Evolutionary conservation across 2,113 vertebrate species (phyloP).

Genomic region (Microtus montanus): DNA sequence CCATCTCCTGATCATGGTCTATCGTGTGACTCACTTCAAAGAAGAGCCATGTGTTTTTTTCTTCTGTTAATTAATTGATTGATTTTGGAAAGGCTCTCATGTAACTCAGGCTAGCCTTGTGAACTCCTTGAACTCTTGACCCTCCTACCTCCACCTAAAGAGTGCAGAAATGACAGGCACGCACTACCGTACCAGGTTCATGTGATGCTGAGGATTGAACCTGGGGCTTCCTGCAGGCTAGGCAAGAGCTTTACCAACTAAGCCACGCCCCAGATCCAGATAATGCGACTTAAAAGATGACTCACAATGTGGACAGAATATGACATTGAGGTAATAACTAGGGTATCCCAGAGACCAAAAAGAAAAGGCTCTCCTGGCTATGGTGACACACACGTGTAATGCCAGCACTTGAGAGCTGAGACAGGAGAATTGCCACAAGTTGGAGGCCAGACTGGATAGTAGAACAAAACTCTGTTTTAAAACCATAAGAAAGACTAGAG

Average conservation of each 20-base stretch:
- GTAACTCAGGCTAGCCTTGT: background rate
- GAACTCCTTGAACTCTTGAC: background rate
- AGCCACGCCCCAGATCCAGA: too few relatives aligned
- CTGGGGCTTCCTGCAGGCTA: background rate
- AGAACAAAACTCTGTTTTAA: background rate
- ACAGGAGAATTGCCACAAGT: background rate
- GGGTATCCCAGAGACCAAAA: background rate
- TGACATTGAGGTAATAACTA: background rate
- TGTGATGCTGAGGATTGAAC: background rate
- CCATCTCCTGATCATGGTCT: background rate
- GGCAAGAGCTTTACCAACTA: background rate
- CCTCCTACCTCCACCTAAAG: background rate
- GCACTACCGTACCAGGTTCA: background rate
- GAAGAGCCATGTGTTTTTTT: background rate
- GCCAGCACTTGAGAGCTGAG: background rate
- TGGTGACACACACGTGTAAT: background rate
- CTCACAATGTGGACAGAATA: conserved; percentile 25
- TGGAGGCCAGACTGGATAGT: background rate
- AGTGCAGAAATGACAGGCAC: too few relatives aligned
- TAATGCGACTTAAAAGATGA: background rate
- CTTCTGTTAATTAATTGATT: background rate
- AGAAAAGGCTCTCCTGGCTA: background rate
- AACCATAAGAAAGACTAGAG: background rate
- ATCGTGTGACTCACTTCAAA: conserved; percentile 8
- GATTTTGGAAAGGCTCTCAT: background rate